A percentile compares a stretch with the other conserved stretches of the same genome.
Conservation (phyloP, 2,888 invertebrate genomes). For the Drosophila macrospina region DNA sequence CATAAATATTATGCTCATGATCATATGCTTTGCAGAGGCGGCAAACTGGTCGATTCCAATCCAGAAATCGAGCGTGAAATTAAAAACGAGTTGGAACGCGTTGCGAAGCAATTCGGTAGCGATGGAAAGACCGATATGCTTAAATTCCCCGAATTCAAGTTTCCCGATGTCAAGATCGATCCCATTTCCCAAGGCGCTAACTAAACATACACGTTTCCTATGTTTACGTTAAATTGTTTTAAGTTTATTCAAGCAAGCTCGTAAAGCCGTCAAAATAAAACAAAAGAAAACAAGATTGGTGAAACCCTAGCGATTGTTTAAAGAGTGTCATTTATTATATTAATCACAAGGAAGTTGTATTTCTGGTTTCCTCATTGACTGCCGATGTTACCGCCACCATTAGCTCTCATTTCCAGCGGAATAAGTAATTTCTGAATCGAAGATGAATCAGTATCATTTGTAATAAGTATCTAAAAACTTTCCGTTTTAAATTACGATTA, state of each 20-base stretch:
- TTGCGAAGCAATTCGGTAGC: conserved; percentile 91
- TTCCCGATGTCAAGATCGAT: conserved; percentile 90
- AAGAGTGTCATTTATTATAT: not conserved
- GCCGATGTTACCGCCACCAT: no score
- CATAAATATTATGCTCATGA: not conserved
- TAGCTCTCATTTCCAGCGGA: not conserved
- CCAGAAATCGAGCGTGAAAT: conserved; percentile 91
- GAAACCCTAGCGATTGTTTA: conserved; percentile 3
- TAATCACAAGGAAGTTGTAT: not conserved
- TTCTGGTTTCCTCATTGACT: not conserved
- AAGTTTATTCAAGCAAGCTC: conserved; percentile 46
- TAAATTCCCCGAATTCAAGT: conserved; percentile 94
- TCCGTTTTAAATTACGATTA: not conserved
- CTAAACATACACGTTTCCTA: conserved; percentile 40
- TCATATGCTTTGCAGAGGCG: conserved; percentile 87
- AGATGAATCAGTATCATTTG: not conserved
- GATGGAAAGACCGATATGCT: conserved; percentile 93
- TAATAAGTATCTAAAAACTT: not conserved
- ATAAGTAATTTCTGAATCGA: not conserved
- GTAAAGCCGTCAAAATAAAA: conserved; percentile 59
- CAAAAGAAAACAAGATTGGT: conserved; percentile 41
- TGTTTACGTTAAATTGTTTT: conserved; percentile 65
- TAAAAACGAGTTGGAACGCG: conserved; percentile 92
- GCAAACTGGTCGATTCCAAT: conserved; percentile 93
- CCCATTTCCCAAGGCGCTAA: conserved; percentile 86